Evolutionary conservation across 2,113 vertebrate genomes (phyloP), one percentile per base, ranked within the genome.

Genomic region (Rhinogobius similis): DNA sequence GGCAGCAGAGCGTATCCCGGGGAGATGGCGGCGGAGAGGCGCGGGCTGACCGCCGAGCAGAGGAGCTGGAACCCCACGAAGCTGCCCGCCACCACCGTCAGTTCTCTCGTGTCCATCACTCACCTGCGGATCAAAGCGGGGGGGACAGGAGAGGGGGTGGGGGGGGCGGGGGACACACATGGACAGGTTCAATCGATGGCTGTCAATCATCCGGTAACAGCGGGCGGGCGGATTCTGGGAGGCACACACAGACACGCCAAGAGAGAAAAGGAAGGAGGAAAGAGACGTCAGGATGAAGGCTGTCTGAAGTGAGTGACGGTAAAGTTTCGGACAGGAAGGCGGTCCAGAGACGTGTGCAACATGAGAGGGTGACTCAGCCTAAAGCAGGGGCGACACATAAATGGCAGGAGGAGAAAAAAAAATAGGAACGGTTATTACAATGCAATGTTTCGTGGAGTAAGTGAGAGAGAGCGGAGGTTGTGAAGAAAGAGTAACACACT

Each of bases 61-160:
- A 93, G 82, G 1, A 93, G 72, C 87, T 95, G 93, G 89, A 94
- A 94, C 21, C 78, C 77, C 55, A 89, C 78, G 4, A 95, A 94
- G 87, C 93, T 94, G 81, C 91, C 85, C 53, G 89, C 89, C 20
- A 93, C 86, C 81, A 94, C 92, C 29, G 80, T 90, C 90, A 93
- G 88, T 91, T 94, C 93, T 91, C 92, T 92, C 68, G 67, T 90
- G 85, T 93, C 93, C 93, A 93, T 93, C 90, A 82, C 91, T 92
- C 88, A 91, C 90, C 93, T 93, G 84, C 13, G 73, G 44, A 71
- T 29, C 50, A 65, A 29, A 73, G 68, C 38, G 62, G 67, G 32
- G 64, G 50, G 59, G 61, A 27, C 13, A 20, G 32, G 27, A 70
- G 27, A 32, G 36, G 39, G 68, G 77, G 24, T 1, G 58, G 48